Evolutionary conservation across 2,113 vertebrate genomes (phyloP).

Genomic region (Mungos mungo): DNA sequence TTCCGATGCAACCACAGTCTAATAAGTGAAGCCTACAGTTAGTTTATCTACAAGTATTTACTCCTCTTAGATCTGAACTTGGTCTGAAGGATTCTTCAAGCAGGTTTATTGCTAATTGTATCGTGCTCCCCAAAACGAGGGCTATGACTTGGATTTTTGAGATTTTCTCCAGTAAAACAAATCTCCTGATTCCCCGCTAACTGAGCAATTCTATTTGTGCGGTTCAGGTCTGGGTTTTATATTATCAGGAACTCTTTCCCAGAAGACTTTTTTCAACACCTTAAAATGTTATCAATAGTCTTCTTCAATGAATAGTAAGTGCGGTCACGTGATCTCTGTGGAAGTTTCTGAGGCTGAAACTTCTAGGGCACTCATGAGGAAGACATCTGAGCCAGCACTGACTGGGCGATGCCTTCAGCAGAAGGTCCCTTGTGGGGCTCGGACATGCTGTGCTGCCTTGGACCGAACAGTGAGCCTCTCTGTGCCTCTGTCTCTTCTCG

Average conservation of each 20-base stretch:
- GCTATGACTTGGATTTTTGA: accelerated
- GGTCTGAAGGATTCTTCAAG: background rate
- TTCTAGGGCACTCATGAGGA: background rate
- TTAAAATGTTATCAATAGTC: background rate
- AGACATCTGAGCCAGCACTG: accelerated
- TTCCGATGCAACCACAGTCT: background rate
- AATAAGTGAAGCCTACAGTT: accelerated
- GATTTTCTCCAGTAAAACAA: background rate
- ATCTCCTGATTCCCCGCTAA: background rate
- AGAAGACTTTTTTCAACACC: background rate
- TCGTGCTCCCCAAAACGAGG: background rate
- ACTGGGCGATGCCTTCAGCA: accelerated
- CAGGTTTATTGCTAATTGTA: background rate
- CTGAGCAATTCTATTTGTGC: accelerated
- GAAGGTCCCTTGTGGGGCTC: background rate
- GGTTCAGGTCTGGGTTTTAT: background rate
- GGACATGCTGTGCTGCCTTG: background rate
- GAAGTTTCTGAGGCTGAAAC: background rate
- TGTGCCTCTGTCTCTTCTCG: background rate
- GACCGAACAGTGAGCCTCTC: background rate
- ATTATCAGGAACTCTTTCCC: background rate
- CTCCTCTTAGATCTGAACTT: background rate
- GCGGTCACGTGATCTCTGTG: background rate
- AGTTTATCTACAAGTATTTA: too few species aligned
- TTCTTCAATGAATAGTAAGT: background rate